Conservation (phyloP, 2,888 invertebrate species). For the Acleris holmiana region DNA sequence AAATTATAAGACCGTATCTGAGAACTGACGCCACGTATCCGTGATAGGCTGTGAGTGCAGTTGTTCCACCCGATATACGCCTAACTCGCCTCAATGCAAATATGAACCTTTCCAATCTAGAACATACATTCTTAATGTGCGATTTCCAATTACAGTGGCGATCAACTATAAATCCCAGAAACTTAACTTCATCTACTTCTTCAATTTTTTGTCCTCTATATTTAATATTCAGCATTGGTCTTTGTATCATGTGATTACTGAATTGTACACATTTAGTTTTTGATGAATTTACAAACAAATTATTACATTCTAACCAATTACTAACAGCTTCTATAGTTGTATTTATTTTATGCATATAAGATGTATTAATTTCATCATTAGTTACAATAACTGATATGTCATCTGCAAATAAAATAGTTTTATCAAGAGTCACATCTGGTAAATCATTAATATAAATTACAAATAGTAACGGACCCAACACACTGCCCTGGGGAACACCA, state of each 20-base stretch:
- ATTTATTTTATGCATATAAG: not conserved
- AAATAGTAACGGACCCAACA: not conserved
- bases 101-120: too few species aligned
- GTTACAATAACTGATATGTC: slow-evolving; percentile 5
- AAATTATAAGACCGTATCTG: too few species aligned
- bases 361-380: not conserved
- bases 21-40: too few species aligned
- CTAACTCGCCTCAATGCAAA: too few species aligned
- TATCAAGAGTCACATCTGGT: not conserved
- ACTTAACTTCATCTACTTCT: not conserved
- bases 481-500: slow-evolving; percentile 8
- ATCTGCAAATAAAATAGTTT: slow-evolving; percentile 6
- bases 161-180: not conserved
- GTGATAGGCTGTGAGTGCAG: too few species aligned
- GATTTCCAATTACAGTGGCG: not conserved
- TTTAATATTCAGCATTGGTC: not conserved
- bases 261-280: slow-evolving; percentile 1
- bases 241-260: not conserved
- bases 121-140: not conserved
- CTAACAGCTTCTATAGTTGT: not conserved
- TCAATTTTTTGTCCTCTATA: not conserved
- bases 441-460: slow-evolving; percentile 5
- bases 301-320: slow-evolving; percentile 5
- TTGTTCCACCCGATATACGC: too few species aligned
- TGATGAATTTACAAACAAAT: not conserved